Evolutionary conservation across 2,113 vertebrate genomes (phyloP).

Genomic region (Etheostoma cragini): DNA sequence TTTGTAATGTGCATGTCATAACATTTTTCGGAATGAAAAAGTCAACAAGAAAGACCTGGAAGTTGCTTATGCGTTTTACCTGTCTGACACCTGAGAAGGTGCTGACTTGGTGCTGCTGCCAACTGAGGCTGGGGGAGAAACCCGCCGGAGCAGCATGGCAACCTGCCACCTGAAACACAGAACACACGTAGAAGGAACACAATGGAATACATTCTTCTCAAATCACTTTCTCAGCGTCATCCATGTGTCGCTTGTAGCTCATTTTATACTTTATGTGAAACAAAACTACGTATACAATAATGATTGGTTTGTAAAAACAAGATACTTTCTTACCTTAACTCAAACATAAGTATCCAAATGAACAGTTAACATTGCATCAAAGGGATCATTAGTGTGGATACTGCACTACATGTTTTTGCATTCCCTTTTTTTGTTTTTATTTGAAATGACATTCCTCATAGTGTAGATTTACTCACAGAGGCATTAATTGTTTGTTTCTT

Average conservation of each 20-base stretch:
- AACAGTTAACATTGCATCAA: neutral
- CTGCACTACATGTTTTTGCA: neutral
- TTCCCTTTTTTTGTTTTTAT: too few species aligned
- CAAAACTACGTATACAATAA: neutral
- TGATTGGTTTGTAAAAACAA: neutral
- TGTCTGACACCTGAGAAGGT: conserved; percentile 87
- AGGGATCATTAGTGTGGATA: neutral
- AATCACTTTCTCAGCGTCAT: neutral
- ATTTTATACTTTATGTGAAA: neutral
- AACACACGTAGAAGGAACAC: neutral
- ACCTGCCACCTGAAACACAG: conserved; percentile 85
- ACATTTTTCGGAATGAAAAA: neutral
- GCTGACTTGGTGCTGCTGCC: conserved; percentile 94
- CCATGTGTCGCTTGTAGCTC: neutral
- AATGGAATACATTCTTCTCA: neutral
- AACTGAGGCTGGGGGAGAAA: conserved; percentile 90
- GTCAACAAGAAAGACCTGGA: neutral
- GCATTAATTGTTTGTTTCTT: conserved; percentile 91
- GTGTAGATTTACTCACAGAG: conserved; percentile 86
- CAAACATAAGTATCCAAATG: neutral
- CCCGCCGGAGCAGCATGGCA: conserved; percentile 93
- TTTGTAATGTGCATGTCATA: neutral
- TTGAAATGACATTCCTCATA: neutral
- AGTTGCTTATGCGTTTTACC: conserved; percentile 45
- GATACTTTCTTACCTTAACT: neutral